These are phyloP conservation scores for Ceraclea dissimilis DNA, from an alignment of 2,888 invertebrate species.

Conservation along the genomic window DNA sequence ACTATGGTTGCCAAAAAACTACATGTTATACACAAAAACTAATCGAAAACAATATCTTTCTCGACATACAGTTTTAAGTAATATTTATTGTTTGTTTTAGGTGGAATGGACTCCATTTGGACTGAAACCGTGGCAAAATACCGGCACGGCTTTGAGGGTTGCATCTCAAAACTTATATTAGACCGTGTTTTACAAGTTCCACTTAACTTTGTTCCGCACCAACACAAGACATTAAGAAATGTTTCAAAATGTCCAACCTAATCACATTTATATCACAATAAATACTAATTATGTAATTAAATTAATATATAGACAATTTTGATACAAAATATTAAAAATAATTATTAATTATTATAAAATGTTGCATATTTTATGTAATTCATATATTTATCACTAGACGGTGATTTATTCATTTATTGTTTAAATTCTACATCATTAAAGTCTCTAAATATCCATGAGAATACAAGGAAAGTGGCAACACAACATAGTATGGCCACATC, in stretches of 20 bases:
- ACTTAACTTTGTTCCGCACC: slow-evolving; percentile 57
- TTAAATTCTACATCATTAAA: too few species aligned
- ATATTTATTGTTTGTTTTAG: slow-evolving; percentile 39
- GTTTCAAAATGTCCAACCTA: slow-evolving; percentile 42
- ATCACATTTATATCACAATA: background rate
- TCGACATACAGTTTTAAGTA: too few species aligned
- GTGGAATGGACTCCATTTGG: slow-evolving; percentile 72
- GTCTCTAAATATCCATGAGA: too few species aligned
- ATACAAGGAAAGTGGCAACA: too few species aligned
- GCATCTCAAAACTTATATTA: slow-evolving; percentile 74
- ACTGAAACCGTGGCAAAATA: slow-evolving; percentile 65
- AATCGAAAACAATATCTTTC: too few species aligned
- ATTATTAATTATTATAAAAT: background rate
- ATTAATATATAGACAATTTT: background rate
- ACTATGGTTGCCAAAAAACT: too few species aligned
- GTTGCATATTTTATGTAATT: background rate
- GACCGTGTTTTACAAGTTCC: slow-evolving; percentile 73
- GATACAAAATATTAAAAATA: slow-evolving; percentile 1
- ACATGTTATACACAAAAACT: too few species aligned
- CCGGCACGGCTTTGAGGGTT: slow-evolving; percentile 68
- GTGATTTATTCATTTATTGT: too few species aligned
- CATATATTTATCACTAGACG: too few species aligned
- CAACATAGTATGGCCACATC: too few species aligned
- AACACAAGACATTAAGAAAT: slow-evolving; percentile 52
- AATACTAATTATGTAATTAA: background rate